Base-by-base conservation (phyloP, 2,888 invertebrate species). In the Megaustenia siamemsis region DNA sequence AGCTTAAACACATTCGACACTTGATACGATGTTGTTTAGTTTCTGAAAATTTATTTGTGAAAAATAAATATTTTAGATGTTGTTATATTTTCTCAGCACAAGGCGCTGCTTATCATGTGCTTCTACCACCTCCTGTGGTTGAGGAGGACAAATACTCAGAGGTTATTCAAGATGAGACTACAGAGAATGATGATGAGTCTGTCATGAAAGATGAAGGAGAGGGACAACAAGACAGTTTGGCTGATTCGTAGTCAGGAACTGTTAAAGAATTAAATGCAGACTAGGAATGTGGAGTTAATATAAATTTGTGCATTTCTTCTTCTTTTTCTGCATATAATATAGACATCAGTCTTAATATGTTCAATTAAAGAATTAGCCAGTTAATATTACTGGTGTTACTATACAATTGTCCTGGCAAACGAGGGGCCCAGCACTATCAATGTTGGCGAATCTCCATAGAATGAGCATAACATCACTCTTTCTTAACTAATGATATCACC, bases 101-200 rank as follows among this genome's bases (percentile, higher is more conserved):
- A 15, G 69, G 80, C 28, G 85, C 85, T 49, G 85, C 76, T 53
- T 76, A 68, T 10, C 77, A 81, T 56, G 81, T 81, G 28, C 49
- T 85, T 32, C 12, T 85, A n/a, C 81, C 85, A 75, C 85, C 85
- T 43, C 80, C 81, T 38, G 45, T 66, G 35, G 38, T 38, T 35
- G 28, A 71, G 10, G 43, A 53, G 2, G 53, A 53, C 18, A 21
- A 32, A 53, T 15, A 43, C 0, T 0, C n/a, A 24, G 77, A 71
- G 32, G 60, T 32, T 4, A 8, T 56, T n/a, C 21, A 15, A 35
- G 56, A 43, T 1, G 73, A 43, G 0, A 8, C 6, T 32, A 38
- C 8, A 12, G 73, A 60, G 6, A 60, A 6, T 4, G 60, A 73
- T 10, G 73, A 60, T 6, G 71, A 66, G 24, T 5, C 2, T 35